A percentile compares a stretch with the other conserved stretches of the same genome.
These are phyloP conservation scores for Hybognathus amarus DNA, from an alignment of 2,797 vertebrate species.

Conservation along the genomic window DNA sequence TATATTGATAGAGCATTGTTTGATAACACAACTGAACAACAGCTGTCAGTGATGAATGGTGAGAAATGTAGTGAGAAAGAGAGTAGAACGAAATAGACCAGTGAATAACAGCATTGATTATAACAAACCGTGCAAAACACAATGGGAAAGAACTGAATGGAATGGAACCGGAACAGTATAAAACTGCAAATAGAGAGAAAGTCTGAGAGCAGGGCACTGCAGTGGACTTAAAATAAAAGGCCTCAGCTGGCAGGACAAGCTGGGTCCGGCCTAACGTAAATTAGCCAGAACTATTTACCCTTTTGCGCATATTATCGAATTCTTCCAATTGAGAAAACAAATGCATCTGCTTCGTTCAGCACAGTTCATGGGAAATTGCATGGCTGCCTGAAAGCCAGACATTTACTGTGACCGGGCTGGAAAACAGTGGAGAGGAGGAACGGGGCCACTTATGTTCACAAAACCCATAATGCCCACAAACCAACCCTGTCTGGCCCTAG, in stretches of 20 bases:
- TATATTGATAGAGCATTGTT: constrained; percentile 2
- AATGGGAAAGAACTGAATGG: constrained; percentile 25
- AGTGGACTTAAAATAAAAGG: constrained; percentile 41
- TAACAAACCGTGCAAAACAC: not conserved
- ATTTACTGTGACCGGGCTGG: constrained; percentile 69
- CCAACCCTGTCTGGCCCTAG: not conserved
- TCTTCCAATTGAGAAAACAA: constrained; percentile 77
- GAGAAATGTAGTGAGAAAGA: constrained; percentile 32
- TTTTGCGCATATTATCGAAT: constrained; percentile 74
- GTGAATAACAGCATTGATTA: constrained; percentile 21
- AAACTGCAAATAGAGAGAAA: not conserved
- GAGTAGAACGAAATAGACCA: constrained; percentile 11
- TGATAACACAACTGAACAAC: not conserved
- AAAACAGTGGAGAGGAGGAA: constrained; percentile 53
- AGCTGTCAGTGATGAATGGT: constrained; percentile 34
- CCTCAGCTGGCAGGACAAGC: constrained; percentile 67
- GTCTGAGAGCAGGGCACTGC: not conserved
- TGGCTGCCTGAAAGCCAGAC: constrained; percentile 73
- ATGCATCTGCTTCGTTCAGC: constrained; percentile 73
- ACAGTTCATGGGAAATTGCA: constrained; percentile 72
- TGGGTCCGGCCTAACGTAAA: constrained; percentile 66
- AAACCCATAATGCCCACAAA: constrained; percentile 46
- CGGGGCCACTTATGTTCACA: constrained; percentile 48
- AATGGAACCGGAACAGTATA: constrained; percentile 18
- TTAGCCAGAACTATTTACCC: constrained; percentile 76